Evolutionary conservation across 2,113 vertebrate genomes (phyloP).

Genomic region (Isurus oxyrinchus): DNA sequence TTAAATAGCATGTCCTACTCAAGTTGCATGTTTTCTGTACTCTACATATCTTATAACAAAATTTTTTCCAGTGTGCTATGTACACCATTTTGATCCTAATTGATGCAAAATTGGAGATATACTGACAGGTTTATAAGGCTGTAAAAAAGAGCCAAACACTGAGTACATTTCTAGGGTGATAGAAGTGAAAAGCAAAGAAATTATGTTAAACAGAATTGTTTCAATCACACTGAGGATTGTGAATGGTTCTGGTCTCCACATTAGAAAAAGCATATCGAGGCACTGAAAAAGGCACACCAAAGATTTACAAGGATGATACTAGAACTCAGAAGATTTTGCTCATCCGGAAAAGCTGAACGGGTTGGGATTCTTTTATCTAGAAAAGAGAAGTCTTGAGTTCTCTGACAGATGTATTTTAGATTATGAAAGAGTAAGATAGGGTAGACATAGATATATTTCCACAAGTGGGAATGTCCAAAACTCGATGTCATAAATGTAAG

Average conservation of each 20-base stretch:
- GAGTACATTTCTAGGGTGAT: neutral
- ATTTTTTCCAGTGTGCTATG: neutral
- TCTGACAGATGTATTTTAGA: neutral
- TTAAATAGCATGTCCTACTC: neutral
- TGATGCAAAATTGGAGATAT: neutral
- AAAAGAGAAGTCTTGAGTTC: neutral
- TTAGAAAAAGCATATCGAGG: neutral
- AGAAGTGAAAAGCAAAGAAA: neutral
- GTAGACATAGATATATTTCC: neutral
- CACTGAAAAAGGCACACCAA: neutral
- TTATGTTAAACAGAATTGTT: neutral
- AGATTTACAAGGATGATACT: neutral
- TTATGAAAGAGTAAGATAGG: neutral
- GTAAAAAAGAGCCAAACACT: neutral
- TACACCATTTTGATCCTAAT: neutral
- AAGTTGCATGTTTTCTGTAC: neutral
- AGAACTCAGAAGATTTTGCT: neutral
- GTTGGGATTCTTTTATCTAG: neutral
- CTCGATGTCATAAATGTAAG: neutral
- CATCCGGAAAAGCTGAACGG: neutral
- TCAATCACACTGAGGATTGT: neutral
- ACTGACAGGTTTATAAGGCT: neutral
- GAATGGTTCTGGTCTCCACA: neutral
- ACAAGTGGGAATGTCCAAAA: neutral
- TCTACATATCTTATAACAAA: neutral